Evolutionary conservation across 2,797 vertebrate species (phyloP).

Genomic region (Chaenodraco wilsoni): DNA sequence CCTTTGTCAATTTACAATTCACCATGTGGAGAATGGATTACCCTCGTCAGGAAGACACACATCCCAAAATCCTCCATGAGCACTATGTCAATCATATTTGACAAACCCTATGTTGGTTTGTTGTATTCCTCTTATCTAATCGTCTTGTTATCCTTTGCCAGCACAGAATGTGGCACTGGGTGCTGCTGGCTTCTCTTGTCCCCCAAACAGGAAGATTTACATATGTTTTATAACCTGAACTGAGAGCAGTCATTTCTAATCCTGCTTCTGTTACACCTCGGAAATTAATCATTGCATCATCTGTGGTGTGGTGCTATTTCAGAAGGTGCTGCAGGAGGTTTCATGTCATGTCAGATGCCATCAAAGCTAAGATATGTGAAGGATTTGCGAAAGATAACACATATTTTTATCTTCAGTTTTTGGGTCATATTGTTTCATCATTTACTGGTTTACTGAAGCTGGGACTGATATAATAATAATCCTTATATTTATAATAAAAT

Average conservation of each 20-base stretch:
- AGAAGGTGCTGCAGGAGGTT: conserved; percentile 19
- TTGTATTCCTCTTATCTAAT: conserved; percentile 53
- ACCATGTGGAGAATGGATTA: conserved; percentile 47
- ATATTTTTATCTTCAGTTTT: not conserved
- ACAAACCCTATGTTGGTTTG: conserved; percentile 55
- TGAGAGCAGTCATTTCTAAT: not conserved
- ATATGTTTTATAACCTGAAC: not conserved
- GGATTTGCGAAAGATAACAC: not conserved
- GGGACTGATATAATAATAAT: not conserved
- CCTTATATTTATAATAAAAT: not conserved
- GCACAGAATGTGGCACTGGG: conserved; percentile 26
- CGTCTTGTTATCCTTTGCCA: conserved; percentile 50
- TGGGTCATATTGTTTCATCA: not conserved
- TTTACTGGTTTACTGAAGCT: not conserved
- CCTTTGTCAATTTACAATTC: conserved; percentile 47
- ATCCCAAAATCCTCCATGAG: conserved; percentile 50
- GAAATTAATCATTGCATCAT: conserved; percentile 27
- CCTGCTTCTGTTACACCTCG: conserved; percentile 28
- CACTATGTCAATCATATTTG: conserved; percentile 64
- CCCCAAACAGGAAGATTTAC: conserved; percentile 7
- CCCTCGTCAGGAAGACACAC: conserved; percentile 44
- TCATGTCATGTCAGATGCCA: conserved; percentile 1
- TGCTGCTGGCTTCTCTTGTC: conserved; percentile 7
- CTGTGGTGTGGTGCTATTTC: conserved; percentile 18
- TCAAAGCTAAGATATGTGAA: not conserved